These are phyloP conservation scores for Dendrocopos noguchii DNA, from an alignment of 2,113 vertebrate genomes.

Conservation along the genomic window DNA sequence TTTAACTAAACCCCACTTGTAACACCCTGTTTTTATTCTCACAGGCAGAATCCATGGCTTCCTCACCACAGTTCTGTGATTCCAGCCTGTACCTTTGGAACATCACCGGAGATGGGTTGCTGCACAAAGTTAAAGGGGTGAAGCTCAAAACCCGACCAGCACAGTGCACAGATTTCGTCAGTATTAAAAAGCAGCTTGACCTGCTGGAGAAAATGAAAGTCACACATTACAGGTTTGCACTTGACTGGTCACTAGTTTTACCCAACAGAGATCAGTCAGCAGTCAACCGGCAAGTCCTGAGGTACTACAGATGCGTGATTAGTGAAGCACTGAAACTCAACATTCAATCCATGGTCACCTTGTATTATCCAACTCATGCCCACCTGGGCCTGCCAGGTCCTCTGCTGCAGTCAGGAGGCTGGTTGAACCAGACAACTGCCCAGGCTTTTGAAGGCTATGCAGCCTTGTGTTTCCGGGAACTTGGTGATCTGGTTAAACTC, in stretches of 20 bases:
- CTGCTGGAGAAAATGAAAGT: slow-evolving; percentile 84
- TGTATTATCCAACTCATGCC: slow-evolving; percentile 87
- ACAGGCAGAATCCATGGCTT: slow-evolving; percentile 85
- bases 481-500: slow-evolving; percentile 85
- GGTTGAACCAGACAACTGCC: slow-evolving; percentile 84
- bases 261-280: slow-evolving; percentile 81
- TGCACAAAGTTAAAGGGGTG: slow-evolving; percentile 83
- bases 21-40: not conserved
- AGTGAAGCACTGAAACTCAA: slow-evolving; percentile 82
- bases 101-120: slow-evolving; percentile 83
- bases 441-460: slow-evolving; percentile 87
- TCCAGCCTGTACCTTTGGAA: slow-evolving; percentile 93
- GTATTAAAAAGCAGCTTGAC: slow-evolving; percentile 83
- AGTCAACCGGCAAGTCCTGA: slow-evolving; percentile 82
- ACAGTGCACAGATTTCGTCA: slow-evolving; percentile 91
- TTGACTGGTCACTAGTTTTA: slow-evolving; percentile 92
- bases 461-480: slow-evolving; percentile 86
- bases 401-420: slow-evolving; percentile 83
- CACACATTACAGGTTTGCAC: slow-evolving; percentile 90
- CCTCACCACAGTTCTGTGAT: slow-evolving; percentile 92
- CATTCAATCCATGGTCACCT: slow-evolving; percentile 81
- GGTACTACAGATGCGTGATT: slow-evolving; percentile 90
- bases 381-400: slow-evolving; percentile 82
- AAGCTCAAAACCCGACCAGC: slow-evolving; percentile 81
- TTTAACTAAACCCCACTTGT: not conserved